Conservation (phyloP, 2,113 vertebrate genomes). For the Stegastes partitus region DNA sequence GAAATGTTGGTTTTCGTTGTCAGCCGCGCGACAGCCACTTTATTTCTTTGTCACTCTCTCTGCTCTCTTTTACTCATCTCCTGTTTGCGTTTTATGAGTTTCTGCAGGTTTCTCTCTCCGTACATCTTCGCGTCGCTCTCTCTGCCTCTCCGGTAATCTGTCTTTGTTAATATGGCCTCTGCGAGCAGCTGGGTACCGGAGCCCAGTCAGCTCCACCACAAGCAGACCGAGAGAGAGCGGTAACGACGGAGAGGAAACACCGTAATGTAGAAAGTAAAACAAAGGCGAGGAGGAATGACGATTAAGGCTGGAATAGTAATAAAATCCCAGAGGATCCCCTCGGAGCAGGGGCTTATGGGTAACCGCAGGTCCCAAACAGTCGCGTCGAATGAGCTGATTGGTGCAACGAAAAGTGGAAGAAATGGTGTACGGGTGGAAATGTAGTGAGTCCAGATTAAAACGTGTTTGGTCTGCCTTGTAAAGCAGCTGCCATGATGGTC, state of each 20-base stretch:
- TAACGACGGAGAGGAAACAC: constrained; percentile 38
- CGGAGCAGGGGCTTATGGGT: constrained; percentile 34
- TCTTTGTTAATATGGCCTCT: constrained; percentile 86
- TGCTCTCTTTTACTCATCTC: constrained; percentile 6
- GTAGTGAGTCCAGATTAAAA: no score
- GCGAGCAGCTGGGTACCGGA: constrained; percentile 84
- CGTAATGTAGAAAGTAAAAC: constrained; percentile 44
- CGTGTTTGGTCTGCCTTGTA: no score
- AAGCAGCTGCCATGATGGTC: no score
- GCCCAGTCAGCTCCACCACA: constrained; percentile 79
- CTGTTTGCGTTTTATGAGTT: constrained; percentile 2
- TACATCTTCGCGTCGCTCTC: constrained; percentile 17
- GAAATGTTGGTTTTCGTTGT: constrained; percentile 10
- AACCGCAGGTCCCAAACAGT: constrained; percentile 5
- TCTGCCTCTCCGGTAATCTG: constrained; percentile 80
- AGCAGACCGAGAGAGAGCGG: constrained; percentile 39
- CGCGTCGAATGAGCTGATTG: background rate
- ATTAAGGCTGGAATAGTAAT: constrained; percentile 12
- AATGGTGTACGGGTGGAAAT: no score
- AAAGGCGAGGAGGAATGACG: constrained; percentile 6
- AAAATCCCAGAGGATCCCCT: background rate
- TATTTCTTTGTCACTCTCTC: constrained; percentile 9
- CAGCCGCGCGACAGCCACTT: constrained; percentile 22
- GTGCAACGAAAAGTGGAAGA: no score
- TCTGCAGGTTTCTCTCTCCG: constrained; percentile 14